Conservation (phyloP, 92 coral and sea anemone species). For the Galaxea fascicularis region DNA sequence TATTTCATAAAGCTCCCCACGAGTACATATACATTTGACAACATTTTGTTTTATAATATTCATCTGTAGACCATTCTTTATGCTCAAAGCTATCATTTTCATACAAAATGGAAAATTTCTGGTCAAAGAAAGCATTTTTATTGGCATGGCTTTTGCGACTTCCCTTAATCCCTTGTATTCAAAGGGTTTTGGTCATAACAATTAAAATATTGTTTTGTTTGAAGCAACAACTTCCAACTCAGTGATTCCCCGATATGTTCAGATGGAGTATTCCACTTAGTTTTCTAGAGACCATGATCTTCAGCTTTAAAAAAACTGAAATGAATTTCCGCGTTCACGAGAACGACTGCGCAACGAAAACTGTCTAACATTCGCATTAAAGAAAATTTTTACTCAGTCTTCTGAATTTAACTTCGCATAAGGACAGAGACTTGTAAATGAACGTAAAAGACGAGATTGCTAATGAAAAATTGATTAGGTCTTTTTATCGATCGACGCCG, state of each 20-base stretch:
- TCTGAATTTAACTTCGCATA: neutral
- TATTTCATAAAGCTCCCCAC: neutral
- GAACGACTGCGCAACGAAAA: too few species aligned
- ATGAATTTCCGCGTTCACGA: too few species aligned
- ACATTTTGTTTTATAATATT: neutral
- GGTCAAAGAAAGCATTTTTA: neutral
- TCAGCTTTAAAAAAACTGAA: too few species aligned
- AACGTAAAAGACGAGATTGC: neutral
- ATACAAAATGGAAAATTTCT: neutral
- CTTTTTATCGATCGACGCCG: slow-evolving; percentile 20
- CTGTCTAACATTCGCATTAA: too few species aligned
- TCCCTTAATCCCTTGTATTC: neutral
- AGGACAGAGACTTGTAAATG: neutral
- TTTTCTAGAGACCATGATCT: too few species aligned
- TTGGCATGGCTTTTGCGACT: neutral
- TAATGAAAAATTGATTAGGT: slow-evolving; percentile 24
- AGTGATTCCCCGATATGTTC: too few species aligned
- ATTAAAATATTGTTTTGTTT: neutral
- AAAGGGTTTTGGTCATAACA: neutral
- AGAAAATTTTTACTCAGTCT: too few species aligned
- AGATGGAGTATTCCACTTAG: too few species aligned
- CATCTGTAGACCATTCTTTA: neutral
- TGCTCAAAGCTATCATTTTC: neutral
- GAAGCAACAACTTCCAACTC: neutral
- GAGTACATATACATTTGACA: neutral